These are phyloP conservation scores for Chloroceryle aenea DNA, from an alignment of 2,113 vertebrate species.

Conservation along the genomic window DNA sequence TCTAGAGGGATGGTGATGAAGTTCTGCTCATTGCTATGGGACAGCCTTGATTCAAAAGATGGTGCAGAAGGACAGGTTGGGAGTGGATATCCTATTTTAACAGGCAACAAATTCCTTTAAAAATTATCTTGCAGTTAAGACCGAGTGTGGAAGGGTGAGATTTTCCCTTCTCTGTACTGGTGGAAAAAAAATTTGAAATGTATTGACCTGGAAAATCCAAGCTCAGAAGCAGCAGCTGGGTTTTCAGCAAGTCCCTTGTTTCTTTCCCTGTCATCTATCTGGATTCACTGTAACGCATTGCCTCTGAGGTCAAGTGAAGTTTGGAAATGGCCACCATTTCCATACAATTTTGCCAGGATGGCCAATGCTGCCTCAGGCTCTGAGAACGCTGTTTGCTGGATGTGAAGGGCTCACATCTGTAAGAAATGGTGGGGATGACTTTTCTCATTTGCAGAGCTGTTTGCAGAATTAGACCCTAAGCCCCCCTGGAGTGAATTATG, in stretches of 20 bases:
- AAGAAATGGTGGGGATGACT: not conserved
- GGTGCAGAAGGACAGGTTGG: not conserved
- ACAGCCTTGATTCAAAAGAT: not conserved
- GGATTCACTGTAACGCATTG: not conserved
- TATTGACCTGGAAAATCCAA: slow-evolving; percentile 42
- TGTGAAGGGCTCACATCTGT: not conserved
- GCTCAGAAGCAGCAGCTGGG: not conserved
- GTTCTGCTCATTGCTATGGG: not conserved
- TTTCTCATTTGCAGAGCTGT: not conserved
- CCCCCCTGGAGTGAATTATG: not conserved
- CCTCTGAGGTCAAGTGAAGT: not conserved
- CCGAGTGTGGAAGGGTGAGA: not conserved
- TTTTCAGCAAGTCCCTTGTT: slow-evolving; percentile 31
- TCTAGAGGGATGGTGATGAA: not conserved
- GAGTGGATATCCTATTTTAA: not conserved
- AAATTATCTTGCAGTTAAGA: not conserved
- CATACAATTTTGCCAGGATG: not conserved
- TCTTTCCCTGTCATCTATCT: slow-evolving; percentile 13
- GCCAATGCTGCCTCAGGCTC: fast-evolving
- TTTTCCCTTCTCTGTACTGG: not conserved
- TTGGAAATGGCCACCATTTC: not conserved
- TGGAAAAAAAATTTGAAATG: not conserved
- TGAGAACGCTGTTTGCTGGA: not conserved
- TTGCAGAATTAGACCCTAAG: not conserved
- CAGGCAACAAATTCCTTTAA: not conserved